phyloP scores from a whole-genome alignment of 2,797 vertebrate species.

The Ceyx erithaca region DNA sequence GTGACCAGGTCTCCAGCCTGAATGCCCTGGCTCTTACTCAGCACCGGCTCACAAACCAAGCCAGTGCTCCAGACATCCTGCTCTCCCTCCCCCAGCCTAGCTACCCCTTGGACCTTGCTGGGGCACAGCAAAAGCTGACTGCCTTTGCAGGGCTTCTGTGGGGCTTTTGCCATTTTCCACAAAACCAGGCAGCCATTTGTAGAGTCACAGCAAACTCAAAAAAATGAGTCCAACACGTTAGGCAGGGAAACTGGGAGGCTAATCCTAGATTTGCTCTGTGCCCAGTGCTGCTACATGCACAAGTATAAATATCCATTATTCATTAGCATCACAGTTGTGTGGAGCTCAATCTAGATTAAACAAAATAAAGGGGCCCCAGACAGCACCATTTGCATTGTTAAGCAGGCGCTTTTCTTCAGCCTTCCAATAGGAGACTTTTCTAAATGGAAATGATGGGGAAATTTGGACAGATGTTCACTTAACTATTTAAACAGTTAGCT shows the following conservation, averaged over 20 bases:
- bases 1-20: not conserved
- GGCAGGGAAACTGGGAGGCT: conserved; percentile 52
- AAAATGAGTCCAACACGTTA: conserved; percentile 40
- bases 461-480: conserved; percentile 81
- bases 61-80: no score
- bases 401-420: conserved; percentile 71
- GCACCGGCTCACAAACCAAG: no score
- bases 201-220: conserved; percentile 49
- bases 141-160: not conserved
- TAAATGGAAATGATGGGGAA: conserved; percentile 81
- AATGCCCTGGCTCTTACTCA: not conserved
- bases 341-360: conserved; percentile 81
- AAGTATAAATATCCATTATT: conserved; percentile 80
- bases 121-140: not conserved
- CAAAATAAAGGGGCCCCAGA: conserved; percentile 79
- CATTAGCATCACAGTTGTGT: conserved; percentile 77
- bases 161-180: not conserved
- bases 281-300: conserved; percentile 63
- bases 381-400: conserved; percentile 78
- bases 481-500: conserved; percentile 83
- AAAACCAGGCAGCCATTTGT: conserved; percentile 7
- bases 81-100: not conserved
- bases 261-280: conserved; percentile 78
- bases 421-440: conserved; percentile 64
- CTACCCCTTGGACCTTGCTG: not conserved